Conservation (phyloP, 1,140 invertebrate genomes). For the Listronotus oregonensis region DNA sequence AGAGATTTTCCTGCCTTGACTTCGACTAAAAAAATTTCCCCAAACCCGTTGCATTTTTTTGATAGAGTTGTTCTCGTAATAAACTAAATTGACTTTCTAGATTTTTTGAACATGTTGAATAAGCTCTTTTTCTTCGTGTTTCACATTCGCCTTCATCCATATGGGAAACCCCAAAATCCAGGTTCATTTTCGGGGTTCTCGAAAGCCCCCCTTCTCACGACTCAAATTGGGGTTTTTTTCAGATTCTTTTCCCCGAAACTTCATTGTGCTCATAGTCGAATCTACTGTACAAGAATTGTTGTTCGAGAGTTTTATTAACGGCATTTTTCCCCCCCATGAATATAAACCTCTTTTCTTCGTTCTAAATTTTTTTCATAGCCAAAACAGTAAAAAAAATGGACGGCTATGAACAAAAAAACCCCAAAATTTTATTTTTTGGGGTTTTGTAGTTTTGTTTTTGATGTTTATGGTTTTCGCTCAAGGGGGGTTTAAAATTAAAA, state of each 20-base stretch:
- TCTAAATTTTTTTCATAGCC: background rate
- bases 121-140: conserved; percentile 74
- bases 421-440: no score
- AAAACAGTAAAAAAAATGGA: background rate
- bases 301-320: background rate
- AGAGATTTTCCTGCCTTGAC: conserved; percentile 80
- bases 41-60: conserved; percentile 76
- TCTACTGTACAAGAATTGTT: background rate
- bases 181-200: conserved; percentile 74
- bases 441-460: no score
- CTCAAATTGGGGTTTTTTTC: conserved; percentile 62
- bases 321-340: conserved; percentile 1
- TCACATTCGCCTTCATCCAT: conserved; percentile 94
- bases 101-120: conserved; percentile 84
- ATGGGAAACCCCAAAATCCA: conserved; percentile 73
- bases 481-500: no score
- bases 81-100: conserved; percentile 86
- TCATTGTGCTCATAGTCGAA: conserved; percentile 54
- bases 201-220: conserved; percentile 59
- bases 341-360: background rate
- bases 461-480: no score
- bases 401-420: no score
- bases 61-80: conserved; percentile 86
- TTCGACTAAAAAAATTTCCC: conserved; percentile 84
- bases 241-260: conserved; percentile 63